These are phyloP conservation scores for Sarcophaga caerulescens DNA, from an alignment of 2,888 invertebrate genomes.

Conservation along the genomic window DNA sequence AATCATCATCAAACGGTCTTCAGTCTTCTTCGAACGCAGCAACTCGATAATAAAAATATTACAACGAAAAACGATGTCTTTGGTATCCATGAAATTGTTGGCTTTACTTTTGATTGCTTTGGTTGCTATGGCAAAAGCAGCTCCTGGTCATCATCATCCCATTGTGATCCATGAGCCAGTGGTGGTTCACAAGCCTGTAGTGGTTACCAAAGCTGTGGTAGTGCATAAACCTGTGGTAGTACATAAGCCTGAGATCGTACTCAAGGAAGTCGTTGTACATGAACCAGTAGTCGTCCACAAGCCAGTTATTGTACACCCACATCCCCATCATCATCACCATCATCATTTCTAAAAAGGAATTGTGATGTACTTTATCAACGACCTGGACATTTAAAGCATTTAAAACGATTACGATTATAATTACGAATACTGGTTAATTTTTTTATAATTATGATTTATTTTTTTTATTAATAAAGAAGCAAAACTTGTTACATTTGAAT, in stretches of 20 bases:
- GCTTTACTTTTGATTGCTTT: constrained; percentile 40
- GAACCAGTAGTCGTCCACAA: constrained; percentile 56
- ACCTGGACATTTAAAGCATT: not conserved
- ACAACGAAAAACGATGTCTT: constrained; percentile 44
- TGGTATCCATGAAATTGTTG: constrained; percentile 45
- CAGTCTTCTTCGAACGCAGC: not conserved
- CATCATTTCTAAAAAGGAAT: constrained; percentile 37
- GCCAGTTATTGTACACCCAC: constrained; percentile 38
- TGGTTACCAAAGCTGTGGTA: constrained; percentile 51
- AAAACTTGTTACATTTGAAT: constrained; percentile 32
- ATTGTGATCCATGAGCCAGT: constrained; percentile 62
- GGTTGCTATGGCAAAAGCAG: constrained; percentile 42
- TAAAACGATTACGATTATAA: constrained; percentile 11
- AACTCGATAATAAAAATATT: not conserved
- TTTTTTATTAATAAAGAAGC: not conserved
- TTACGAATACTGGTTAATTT: not conserved
- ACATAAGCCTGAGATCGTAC: constrained; percentile 55
- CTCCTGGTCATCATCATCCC: constrained; percentile 67
- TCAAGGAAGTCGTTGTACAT: constrained; percentile 51
- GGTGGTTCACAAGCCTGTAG: constrained; percentile 51
- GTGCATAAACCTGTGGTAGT: constrained; percentile 57
- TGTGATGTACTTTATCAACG: not conserved
- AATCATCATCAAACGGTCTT: constrained; percentile 45
- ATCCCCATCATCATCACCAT: constrained; percentile 55
- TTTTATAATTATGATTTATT: not conserved